Conservation (phyloP, 2,113 vertebrate genomes). For the Lanius collurio region DNA sequence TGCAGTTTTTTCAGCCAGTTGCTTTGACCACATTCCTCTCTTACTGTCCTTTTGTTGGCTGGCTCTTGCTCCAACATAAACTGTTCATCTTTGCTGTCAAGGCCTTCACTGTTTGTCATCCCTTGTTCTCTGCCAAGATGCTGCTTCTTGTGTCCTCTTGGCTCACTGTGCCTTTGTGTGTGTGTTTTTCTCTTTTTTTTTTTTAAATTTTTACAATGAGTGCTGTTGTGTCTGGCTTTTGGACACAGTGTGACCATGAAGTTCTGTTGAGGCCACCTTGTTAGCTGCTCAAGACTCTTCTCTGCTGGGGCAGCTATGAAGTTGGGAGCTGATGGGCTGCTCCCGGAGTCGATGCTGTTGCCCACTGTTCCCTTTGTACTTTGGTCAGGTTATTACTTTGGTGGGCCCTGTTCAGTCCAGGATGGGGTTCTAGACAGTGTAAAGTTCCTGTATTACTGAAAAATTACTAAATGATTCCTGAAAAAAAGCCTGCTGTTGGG, state of each 20-base stretch:
- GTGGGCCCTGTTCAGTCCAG: background rate
- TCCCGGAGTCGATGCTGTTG: background rate
- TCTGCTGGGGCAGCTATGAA: background rate
- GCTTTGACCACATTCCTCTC: constrained; percentile 8
- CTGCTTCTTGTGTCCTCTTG: constrained; percentile 42
- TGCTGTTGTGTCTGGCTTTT: background rate
- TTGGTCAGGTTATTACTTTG: background rate
- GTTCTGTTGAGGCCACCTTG: constrained; percentile 5
- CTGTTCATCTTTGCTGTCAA: constrained; percentile 48
- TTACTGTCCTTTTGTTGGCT: constrained; percentile 39
- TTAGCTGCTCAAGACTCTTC: background rate
- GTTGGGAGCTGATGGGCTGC: background rate
- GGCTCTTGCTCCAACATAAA: constrained; percentile 8
- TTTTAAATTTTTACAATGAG: background rate
- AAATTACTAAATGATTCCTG: background rate
- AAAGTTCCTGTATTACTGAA: background rate
- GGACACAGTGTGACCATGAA: background rate
- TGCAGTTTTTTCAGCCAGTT: background rate
- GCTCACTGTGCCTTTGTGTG: background rate
- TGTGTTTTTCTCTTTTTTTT: background rate
- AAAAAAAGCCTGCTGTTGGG: background rate
- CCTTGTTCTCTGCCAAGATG: constrained; percentile 35
- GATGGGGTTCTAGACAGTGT: background rate
- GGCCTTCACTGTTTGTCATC: constrained; percentile 13
- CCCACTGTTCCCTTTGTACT: background rate